Conservation (phyloP, 1,140 invertebrate species). For the Macrotrachela quadricornifera region DNA sequence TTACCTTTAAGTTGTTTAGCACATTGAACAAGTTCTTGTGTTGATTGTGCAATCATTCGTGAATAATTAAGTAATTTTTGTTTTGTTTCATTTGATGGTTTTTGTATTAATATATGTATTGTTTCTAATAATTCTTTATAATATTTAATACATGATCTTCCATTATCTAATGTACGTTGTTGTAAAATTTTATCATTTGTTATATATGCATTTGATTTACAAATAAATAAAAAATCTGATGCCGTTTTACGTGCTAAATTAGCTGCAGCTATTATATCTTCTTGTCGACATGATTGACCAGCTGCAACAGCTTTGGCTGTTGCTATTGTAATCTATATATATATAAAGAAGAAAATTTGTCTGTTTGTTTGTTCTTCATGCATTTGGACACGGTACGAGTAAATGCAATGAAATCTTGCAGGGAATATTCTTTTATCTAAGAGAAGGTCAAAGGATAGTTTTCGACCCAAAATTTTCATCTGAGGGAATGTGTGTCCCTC, state of each 20-base stretch:
- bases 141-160: slow-evolving; percentile 50
- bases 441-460: no score
- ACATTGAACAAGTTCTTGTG: slow-evolving; percentile 67
- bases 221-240: slow-evolving; percentile 68
- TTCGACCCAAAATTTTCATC: no score
- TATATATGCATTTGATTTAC: slow-evolving; percentile 29
- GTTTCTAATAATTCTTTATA: slow-evolving; percentile 64
- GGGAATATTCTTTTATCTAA: no score
- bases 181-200: slow-evolving; percentile 54
- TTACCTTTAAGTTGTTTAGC: slow-evolving; percentile 62
- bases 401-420: no score
- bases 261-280: slow-evolving; percentile 82
- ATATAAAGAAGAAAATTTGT: no score
- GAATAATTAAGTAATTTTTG: slow-evolving; percentile 46
- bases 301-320: slow-evolving; percentile 83
- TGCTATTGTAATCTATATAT: slow-evolving; percentile 51
- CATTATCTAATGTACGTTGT: slow-evolving; percentile 51
- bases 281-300: slow-evolving; percentile 73
- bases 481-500: no score
- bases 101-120: slow-evolving; percentile 43
- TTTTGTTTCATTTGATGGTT: slow-evolving; percentile 37
- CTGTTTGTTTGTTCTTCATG: no score
- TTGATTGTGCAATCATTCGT: slow-evolving; percentile 61
- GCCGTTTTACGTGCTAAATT: slow-evolving; percentile 86
- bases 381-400: no score